Conservation (phyloP, 2,113 vertebrate species). For the Cinclus mexicanus region DNA sequence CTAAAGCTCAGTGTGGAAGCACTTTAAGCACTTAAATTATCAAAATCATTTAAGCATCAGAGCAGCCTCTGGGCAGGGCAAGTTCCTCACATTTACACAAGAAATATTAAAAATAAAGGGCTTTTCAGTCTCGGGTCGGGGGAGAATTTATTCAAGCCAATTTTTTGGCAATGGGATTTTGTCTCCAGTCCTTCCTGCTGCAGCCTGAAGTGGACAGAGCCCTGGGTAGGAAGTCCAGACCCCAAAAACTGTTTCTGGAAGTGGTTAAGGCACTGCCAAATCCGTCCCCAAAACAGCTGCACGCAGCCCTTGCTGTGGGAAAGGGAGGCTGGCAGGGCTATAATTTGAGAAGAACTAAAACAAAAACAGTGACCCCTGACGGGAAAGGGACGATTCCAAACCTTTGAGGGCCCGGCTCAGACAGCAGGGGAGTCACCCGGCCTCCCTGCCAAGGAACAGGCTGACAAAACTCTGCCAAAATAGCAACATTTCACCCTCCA, state of each 20-base stretch:
- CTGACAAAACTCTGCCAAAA: neutral
- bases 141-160: neutral
- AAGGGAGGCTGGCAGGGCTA: slow-evolving; percentile 12
- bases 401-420: neutral
- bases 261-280: neutral
- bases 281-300: slow-evolving; percentile 6
- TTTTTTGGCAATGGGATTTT: neutral
- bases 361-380: slow-evolving; percentile 24
- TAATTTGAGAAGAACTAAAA: slow-evolving; percentile 36
- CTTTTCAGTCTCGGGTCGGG: neutral
- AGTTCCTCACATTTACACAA: neutral
- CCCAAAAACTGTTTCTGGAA: neutral
- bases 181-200: neutral
- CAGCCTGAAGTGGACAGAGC: neutral
- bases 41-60: neutral
- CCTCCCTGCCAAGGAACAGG: neutral
- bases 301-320: neutral
- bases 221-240: neutral
- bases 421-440: neutral
- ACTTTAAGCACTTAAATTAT: neutral
- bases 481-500: neutral
- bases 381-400: neutral
- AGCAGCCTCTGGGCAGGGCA: neutral
- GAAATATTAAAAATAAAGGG: neutral
- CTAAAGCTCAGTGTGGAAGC: neutral